Base-by-base conservation (phyloP, 2,888 invertebrate species). In the Metellina segmentata region DNA sequence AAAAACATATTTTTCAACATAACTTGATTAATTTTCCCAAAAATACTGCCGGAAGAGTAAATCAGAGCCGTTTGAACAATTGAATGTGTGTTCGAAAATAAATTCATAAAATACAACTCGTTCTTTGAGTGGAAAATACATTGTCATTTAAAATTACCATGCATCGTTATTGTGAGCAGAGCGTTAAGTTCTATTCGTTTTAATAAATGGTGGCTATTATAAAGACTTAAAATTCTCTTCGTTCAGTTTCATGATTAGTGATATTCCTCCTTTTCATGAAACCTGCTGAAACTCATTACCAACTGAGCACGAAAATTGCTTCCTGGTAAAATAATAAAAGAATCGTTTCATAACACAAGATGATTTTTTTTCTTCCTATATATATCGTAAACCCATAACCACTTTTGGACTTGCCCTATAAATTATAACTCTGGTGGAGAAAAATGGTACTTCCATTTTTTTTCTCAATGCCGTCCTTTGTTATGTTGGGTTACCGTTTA, bases 201-300 rank as follows among this genome's bases (percentile, higher is more conserved):
- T 61, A 88, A 89, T 81, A 75, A 69, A 89, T 81, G 51, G 75
- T 19, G 20, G 61, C 49, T 61, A 74, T 88, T 69, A 75, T 61
- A 34, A 52, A 79, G 34, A 79, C 51, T 77, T 78, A 87, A 87
- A 52, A 20, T 51, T 71, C 52, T 71, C 52, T 34, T 79, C 52
- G 72, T 20, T 61, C 20, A 79, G 52, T 13, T 34, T 7, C 53
- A 51, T 71, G 81, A 53, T 61, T 72, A 20, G 48, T 74, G 53
- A 20, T n/a, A 61, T 81, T 72, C 78, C 49, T 51, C 13, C 69
- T 89, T 81, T 81, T 74, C 52, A 49, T 53, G 49, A 19, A 81
- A 20, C 61, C 53, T 72, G 69, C 49, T 53, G 74, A 81, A 89
- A 75, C 88, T 89, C 81, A 89, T 89, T 89, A 82, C 72, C 19